Evolutionary conservation across 2,113 vertebrate species (phyloP), one percentile per base, ranked within the genome.

Genomic region (Dipodomys spectabilis): DNA sequence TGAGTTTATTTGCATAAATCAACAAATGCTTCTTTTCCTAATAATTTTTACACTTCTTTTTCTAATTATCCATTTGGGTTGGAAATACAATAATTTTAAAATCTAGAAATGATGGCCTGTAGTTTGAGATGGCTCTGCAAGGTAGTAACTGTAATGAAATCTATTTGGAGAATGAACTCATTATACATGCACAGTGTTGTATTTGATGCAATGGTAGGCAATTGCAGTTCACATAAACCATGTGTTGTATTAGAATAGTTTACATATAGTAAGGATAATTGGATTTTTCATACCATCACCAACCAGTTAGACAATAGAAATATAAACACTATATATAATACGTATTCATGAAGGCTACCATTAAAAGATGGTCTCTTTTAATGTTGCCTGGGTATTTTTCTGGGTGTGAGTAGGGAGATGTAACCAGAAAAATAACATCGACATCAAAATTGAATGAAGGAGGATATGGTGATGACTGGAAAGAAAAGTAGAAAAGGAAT

Each of bases 191-290:
- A 79, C 69, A 86, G 27, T 84, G 15, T 39, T 92, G 65, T 27
- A 67, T 84, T 82, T 65, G 82, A 90, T 94, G 49, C 92, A 85
- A 84, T 79, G 44, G 49, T 60, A 91, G 64, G 74, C 78, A 88
- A 89, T 92, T 93, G 82, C 57, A 74, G 73, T 92, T 84, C 74
- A 80, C 32, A 49, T 73, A 86, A 91, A 91, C 53, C 64, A 65
- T 72, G 15, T 11, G 72, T 44, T 83, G 1, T 75, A 22, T 92
- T 80, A 83, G 73, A 86, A 68, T 67, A 81, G 30, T 44, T 93
- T 80, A 22, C n/a, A 60, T 73, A 82, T 45, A 90, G 28, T 49
- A 93, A 83, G 67, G 49, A 28, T 49, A 87, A 95, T 82, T 94
- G 30, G n/a, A 74, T 88, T 90, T 94, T 89, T 84, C 57, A 35